Base-by-base conservation (phyloP, 2,888 invertebrate genomes). In the Andrena hattorfiana region DNA sequence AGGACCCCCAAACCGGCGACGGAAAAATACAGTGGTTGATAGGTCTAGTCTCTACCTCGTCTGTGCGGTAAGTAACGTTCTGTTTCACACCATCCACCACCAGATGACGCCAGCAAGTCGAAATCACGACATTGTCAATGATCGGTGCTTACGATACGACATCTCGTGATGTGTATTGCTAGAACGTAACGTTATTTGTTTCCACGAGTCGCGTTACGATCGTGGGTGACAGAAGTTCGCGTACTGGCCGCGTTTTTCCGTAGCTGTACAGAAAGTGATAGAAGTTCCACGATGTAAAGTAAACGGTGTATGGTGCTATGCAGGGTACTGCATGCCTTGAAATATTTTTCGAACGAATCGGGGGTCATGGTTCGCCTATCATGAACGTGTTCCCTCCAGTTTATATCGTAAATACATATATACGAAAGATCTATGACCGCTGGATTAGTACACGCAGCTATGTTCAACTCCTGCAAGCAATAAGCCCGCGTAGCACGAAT, bases 401-500 rank as follows among this genome's bases (percentile, higher is more conserved):
- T 81, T 56, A 28, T 30, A 26, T 49, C 20, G 20, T 63, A 26
- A 10, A 60, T 51, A 26, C 16, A 60, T 51, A 42, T 13, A 42
- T 16, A 42, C 42, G 6, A 42, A 23, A 71, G 67, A 80, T 72
- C 71, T 70, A 78, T 51, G 80, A 80, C 70, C 71, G 59, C 30
- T 79, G 23, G 30, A 66, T 73, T 77, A 67, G n/a, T 54, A 75
- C 35, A 68, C 49, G 71, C 23, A 49, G 81, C 81, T 81, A 81
- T 81, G 67, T 81, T 81, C 81, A 81, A 73, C 8, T 62, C 54
- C n/a, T 63, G 63, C 63, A 30, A 16, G 26, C 67, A 67, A 81
- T 56, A 63, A 81, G 81, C 81, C 81, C 81, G 81, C 81, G 81
- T 81, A 81, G 81, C 81, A 81, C 49, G 32, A 81, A 81, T 72